Percentiles rank a stretch among this genome's conserved stretches.
Conservation (phyloP, 2,888 invertebrate species). For the Scaptomyza tumidula region DNA sequence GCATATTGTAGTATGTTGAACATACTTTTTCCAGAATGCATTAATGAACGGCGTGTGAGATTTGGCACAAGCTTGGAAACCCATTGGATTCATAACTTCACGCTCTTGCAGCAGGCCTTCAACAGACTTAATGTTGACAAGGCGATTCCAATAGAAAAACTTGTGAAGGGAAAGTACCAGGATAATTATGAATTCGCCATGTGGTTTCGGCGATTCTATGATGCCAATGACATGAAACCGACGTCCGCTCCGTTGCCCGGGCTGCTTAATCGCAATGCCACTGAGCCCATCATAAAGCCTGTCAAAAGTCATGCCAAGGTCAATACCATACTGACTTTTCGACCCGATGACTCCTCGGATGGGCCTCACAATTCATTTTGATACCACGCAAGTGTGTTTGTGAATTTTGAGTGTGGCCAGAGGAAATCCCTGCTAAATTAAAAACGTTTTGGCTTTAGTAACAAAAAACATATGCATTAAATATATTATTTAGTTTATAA, state of each 20-base stretch:
- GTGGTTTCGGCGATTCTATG: slow-evolving; percentile 43
- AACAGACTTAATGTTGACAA: slow-evolving; percentile 5
- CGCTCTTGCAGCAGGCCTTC: slow-evolving; percentile 29
- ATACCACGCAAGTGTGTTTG: not conserved
- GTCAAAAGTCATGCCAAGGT: too few relatives aligned
- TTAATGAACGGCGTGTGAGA: slow-evolving; percentile 30
- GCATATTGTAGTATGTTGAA: slow-evolving; percentile 43
- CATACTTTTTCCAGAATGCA: slow-evolving; percentile 26
- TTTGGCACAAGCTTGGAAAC: slow-evolving; percentile 4
- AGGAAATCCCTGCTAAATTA: not conserved
- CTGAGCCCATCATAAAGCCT: not conserved
- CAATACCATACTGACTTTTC: too few relatives aligned
- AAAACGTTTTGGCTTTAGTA: slow-evolving; percentile 11
- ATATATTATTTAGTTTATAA: slow-evolving; percentile 44
- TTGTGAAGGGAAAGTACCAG: slow-evolving; percentile 31
- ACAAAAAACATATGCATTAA: slow-evolving; percentile 50
- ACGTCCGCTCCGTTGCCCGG: not conserved
- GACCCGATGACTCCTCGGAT: not conserved
- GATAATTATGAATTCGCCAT: slow-evolving; percentile 46
- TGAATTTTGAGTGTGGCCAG: too few relatives aligned
- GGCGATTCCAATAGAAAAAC: slow-evolving; percentile 23
- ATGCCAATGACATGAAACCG: slow-evolving; percentile 24
- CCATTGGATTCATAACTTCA: slow-evolving; percentile 21
- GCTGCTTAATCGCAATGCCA: not conserved
- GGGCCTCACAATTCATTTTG: not conserved